Evolutionary conservation across 1,140 invertebrate genomes (phyloP).

Genomic region (Ruditapes philippinarum): DNA sequence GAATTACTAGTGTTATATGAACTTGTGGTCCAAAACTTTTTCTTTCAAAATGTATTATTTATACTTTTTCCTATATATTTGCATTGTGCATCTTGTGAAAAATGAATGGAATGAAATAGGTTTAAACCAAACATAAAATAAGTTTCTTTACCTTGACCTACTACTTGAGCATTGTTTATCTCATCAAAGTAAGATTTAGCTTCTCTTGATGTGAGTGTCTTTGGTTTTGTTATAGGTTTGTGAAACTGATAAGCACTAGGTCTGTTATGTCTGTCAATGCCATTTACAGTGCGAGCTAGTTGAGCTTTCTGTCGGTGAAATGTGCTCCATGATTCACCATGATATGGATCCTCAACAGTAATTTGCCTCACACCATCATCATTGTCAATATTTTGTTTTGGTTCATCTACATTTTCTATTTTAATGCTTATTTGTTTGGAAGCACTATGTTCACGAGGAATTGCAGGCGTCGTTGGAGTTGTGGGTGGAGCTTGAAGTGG

Average conservation of each 20-base stretch:
- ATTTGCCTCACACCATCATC: not conserved
- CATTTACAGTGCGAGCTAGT: slow-evolving; percentile 49
- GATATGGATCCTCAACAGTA: slow-evolving; percentile 54
- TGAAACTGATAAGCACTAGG: slow-evolving; percentile 58
- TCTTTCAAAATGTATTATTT: too few species aligned
- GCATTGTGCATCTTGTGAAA: too few species aligned
- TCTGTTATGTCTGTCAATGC: slow-evolving; percentile 62
- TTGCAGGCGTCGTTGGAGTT: slow-evolving; percentile 25
- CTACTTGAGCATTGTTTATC: slow-evolving; percentile 65
- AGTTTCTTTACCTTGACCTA: slow-evolving; percentile 67
- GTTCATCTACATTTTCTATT: not conserved
- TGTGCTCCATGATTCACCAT: slow-evolving; percentile 59
- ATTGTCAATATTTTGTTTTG: not conserved
- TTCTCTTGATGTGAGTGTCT: slow-evolving; percentile 69
- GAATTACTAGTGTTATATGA: too few species aligned
- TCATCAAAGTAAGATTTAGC: slow-evolving; percentile 62
- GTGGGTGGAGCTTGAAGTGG: slow-evolving; percentile 44
- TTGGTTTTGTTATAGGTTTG: slow-evolving; percentile 69
- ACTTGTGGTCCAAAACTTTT: too few species aligned
- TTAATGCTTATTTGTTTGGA: not conserved
- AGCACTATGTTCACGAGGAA: not conserved
- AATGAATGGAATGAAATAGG: too few species aligned
- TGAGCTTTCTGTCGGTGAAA: slow-evolving; percentile 67
- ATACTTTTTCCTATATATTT: too few species aligned
- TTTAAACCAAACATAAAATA: too few species aligned